Conservation (phyloP, 2,797 vertebrate genomes). For the Silurus lanzhouensis region DNA sequence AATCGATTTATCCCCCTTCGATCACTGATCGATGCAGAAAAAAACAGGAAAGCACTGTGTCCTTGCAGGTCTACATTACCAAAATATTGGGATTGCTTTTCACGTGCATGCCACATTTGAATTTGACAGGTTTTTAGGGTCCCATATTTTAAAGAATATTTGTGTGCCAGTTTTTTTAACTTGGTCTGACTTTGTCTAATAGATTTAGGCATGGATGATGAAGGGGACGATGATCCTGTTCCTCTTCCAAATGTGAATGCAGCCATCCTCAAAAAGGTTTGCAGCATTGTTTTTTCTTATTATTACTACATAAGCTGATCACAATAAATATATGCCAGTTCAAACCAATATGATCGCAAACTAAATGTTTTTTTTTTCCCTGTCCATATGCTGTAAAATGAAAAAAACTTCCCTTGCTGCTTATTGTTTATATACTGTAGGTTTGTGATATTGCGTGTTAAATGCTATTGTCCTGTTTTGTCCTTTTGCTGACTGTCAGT, state of each 20-base stretch:
- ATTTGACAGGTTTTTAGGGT: too few species aligned
- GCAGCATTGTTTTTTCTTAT: background rate
- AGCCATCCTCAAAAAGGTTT: conserved; percentile 97
- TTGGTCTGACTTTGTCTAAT: background rate
- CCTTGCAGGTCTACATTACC: too few species aligned
- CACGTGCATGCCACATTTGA: too few species aligned
- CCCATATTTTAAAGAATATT: background rate
- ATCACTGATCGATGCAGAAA: too few species aligned
- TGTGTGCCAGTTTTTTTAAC: background rate
- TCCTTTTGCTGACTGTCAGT: background rate
- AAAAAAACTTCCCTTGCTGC: background rate
- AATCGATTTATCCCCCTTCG: too few species aligned
- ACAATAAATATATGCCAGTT: background rate
- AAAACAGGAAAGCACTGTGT: too few species aligned
- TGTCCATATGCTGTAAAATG: background rate
- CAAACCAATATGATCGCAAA: background rate
- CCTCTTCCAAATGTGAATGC: conserved; percentile 98
- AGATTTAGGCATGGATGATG: conserved; percentile 99
- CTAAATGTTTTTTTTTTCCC: background rate
- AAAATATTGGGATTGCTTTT: too few species aligned
- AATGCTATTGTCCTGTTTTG: background rate
- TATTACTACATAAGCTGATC: background rate
- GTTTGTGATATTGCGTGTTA: background rate
- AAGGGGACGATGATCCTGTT: conserved; percentile 98
- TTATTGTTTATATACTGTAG: background rate